Evolutionary conservation across 2,797 vertebrate species (phyloP).

Genomic region (Amniataba percoides): DNA sequence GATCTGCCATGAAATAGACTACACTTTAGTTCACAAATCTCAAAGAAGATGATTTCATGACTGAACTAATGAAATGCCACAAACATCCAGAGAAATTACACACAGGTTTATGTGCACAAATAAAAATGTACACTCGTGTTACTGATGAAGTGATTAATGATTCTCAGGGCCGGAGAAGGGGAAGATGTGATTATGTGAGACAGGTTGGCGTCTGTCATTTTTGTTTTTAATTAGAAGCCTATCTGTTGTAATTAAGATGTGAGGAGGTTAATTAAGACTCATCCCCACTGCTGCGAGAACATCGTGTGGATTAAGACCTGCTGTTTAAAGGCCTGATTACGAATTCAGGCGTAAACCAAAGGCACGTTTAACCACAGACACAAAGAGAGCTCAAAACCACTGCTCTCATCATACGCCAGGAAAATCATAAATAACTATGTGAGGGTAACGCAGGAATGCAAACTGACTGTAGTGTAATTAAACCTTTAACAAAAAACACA

Average conservation of each 20-base stretch:
- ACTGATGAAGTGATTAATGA: neutral
- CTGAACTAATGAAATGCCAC: no score
- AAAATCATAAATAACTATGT: neutral
- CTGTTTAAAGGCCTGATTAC: slow-evolving; percentile 30
- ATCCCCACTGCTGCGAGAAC: slow-evolving; percentile 28
- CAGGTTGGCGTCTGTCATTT: slow-evolving; percentile 27
- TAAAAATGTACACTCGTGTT: neutral
- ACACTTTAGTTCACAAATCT: neutral
- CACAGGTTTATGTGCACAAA: neutral
- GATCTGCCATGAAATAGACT: neutral
- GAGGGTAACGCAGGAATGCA: neutral
- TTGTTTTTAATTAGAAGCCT: slow-evolving; percentile 42
- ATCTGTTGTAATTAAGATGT: slow-evolving; percentile 51
- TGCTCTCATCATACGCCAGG: neutral
- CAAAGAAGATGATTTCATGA: neutral
- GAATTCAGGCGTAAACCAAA: slow-evolving; percentile 23
- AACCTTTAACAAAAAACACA: neutral
- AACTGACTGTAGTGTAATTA: neutral
- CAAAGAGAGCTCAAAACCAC: neutral
- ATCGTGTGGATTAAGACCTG: slow-evolving; percentile 25
- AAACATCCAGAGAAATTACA: neutral
- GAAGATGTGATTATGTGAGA: slow-evolving; percentile 12
- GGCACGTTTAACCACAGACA: neutral
- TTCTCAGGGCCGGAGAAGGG: neutral
- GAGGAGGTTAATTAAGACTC: slow-evolving; percentile 35